Evolutionary conservation across 2,113 vertebrate species (phyloP), one percentile per base, ranked within the genome.

Genomic region (Manacus vitellinus): DNA sequence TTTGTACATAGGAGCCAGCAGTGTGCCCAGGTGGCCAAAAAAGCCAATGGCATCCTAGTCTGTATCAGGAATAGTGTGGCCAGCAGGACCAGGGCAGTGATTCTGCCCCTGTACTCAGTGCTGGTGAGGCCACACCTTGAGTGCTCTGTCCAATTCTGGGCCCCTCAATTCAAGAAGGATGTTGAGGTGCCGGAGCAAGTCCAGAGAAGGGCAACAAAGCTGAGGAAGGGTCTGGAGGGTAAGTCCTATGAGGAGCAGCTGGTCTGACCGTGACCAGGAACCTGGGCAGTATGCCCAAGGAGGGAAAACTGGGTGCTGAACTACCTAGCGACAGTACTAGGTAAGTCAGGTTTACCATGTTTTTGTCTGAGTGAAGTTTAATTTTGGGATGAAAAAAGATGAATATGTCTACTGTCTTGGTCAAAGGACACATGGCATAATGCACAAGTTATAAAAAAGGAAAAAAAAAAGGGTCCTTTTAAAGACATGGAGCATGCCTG

Each of bases 341-440:
- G 33, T 2, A 68, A 43, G 11, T 12, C 70, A 85, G 16, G 17
- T 65, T 72, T 55, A 75, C 21, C 24, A 35, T 6, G 44, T 8
- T 39, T 92, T 74, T 39, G 22, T 71, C 39, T 70, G 35, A 67
- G n/a, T 19, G 27, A 4, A 21, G 54, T 65, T 87, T 62, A 67
- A 52, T 72, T 93, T 61, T 79, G 58, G 44, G 44, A 71, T 59
- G 44, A 6, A 78, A 24, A 41, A 72, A 63, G 27, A 88, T 25
- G 5, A 92, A 8, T 43, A 63, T 9, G 16, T 21, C 35, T 2
- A 0, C 51, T 71, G 6, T 39, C 21, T 78, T 0, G 1, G 51
- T 47, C 56, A 67, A 33, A 30, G n/a, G 61, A 85, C 30, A 56
- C 8, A 33, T 0, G 31, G 24, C 28, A 58, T 16, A 52, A 39